Percentiles rank a stretch among this genome's conserved stretches.
Evolutionary conservation across 2,113 vertebrate genomes (phyloP).

Genomic region (Trichechus manatus): DNA sequence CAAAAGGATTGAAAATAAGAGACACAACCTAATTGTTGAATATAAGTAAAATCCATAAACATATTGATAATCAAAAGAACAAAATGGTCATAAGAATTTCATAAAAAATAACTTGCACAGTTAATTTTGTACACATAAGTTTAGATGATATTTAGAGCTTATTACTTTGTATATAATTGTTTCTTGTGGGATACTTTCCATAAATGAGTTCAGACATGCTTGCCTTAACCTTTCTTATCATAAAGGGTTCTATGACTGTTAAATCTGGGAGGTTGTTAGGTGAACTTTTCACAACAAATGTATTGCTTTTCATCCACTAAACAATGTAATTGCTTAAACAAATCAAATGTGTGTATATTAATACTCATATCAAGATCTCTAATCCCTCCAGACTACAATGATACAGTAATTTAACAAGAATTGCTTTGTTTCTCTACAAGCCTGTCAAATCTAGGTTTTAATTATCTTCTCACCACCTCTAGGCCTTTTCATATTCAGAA

Average conservation of each 20-base stretch:
- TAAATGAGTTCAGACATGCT: slow-evolving; percentile 33
- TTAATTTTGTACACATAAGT: slow-evolving; percentile 25
- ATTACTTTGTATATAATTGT: neutral
- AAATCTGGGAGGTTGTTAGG: neutral
- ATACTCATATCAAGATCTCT: slow-evolving; percentile 74
- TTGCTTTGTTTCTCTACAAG: slow-evolving; percentile 65
- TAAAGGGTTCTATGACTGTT: slow-evolving; percentile 23
- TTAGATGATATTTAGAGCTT: slow-evolving; percentile 19
- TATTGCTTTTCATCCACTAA: slow-evolving; percentile 47
- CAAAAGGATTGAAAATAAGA: neutral
- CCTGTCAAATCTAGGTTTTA: slow-evolving; percentile 70
- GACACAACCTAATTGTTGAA: slow-evolving; percentile 17
- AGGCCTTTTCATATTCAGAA: slow-evolving; percentile 70
- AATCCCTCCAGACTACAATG: slow-evolving; percentile 63
- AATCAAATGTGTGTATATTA: slow-evolving; percentile 70
- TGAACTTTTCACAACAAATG: slow-evolving; percentile 65
- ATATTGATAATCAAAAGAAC: slow-evolving; percentile 38
- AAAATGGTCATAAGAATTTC: neutral
- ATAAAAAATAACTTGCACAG: slow-evolving; percentile 36
- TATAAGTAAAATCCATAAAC: neutral
- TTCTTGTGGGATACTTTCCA: slow-evolving; percentile 15
- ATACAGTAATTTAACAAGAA: slow-evolving; percentile 72
- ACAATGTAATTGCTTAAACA: slow-evolving; percentile 62
- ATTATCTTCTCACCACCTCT: slow-evolving; percentile 70
- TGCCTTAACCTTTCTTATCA: slow-evolving; percentile 21